Evolutionary conservation across 2,113 vertebrate species (phyloP).

Genomic region (Lutjanus erythropterus): DNA sequence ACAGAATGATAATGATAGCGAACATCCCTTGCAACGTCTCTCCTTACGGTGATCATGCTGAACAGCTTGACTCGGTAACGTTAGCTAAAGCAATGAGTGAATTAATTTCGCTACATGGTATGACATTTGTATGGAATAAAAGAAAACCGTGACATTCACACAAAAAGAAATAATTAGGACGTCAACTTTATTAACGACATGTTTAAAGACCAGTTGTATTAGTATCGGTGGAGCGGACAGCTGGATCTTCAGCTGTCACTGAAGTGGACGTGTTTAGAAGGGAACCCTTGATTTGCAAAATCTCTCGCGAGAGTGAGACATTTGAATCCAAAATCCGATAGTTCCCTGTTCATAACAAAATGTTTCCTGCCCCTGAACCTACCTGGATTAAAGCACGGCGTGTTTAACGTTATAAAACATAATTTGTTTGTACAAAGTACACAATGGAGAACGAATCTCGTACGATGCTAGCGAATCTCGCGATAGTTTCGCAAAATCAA

Average conservation of each 20-base stretch:
- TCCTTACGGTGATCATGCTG: conserved; percentile 5
- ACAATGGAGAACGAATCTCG: too few relatives aligned
- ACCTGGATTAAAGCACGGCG: too few relatives aligned
- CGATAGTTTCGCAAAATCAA: too few relatives aligned
- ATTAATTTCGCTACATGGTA: background rate
- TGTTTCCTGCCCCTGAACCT: too few relatives aligned
- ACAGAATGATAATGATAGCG: conserved; percentile 29
- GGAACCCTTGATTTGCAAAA: too few relatives aligned
- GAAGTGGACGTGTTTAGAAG: too few relatives aligned
- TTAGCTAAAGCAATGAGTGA: conserved; percentile 11
- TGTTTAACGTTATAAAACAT: too few relatives aligned
- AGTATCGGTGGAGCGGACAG: background rate
- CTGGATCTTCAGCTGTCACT: conserved; percentile 18
- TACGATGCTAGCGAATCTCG: too few relatives aligned
- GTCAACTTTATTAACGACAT: background rate
- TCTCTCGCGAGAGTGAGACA: too few relatives aligned
- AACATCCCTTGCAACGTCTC: conserved; percentile 1
- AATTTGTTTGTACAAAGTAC: too few relatives aligned
- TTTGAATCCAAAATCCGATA: too few relatives aligned
- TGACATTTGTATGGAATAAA: background rate
- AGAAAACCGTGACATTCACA: background rate
- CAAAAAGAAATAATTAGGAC: background rate
- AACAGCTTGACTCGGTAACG: conserved; percentile 2
- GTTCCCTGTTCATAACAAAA: too few relatives aligned
- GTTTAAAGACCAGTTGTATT: background rate